Percentiles rank a stretch among this genome's conserved stretches.
phyloP scores from a whole-genome alignment of 2,113 vertebrate genomes.

The Tetraodon nigroviridis region DNA sequence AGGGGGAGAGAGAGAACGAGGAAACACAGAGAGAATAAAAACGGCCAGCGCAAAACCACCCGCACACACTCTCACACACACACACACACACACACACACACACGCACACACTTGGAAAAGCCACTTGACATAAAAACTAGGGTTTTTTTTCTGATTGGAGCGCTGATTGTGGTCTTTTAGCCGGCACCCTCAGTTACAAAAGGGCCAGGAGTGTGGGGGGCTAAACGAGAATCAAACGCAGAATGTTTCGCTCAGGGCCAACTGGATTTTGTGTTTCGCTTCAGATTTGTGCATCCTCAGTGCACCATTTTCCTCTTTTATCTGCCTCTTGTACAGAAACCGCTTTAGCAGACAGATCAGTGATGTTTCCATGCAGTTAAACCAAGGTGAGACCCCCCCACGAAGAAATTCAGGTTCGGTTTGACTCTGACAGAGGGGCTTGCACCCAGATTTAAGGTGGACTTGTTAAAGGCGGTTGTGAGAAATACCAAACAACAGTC shows the following conservation, averaged over 20 bases:
- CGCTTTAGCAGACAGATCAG: constrained; percentile 55
- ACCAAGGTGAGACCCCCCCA: constrained; percentile 46
- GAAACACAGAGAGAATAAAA: constrained; percentile 99
- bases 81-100: constrained; percentile 11
- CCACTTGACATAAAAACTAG: constrained; percentile 40
- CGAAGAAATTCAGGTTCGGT: neutral
- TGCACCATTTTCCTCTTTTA: constrained; percentile 12
- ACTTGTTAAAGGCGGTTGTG: constrained; percentile 59
- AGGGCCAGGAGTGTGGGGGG: too few relatives aligned
- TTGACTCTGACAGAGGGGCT: constrained; percentile 13
- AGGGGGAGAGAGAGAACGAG: constrained; percentile 95
- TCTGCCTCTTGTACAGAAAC: constrained; percentile 61
- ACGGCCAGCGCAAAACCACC: constrained; percentile 89
- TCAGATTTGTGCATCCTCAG: constrained; percentile 18
- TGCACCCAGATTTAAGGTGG: constrained; percentile 62
- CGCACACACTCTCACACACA: constrained; percentile 33
- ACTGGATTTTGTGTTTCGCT: neutral
- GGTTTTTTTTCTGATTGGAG: constrained; percentile 35
- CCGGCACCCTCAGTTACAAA: constrained; percentile 26
- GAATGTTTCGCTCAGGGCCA: constrained; percentile 11
- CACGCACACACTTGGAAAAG: constrained; percentile 23
- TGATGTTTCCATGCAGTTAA: constrained; percentile 68
- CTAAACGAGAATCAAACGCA: neutral
- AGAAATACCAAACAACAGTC: constrained; percentile 61
- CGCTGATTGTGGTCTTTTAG: constrained; percentile 35